phyloP scores from a whole-genome alignment of 2,888 invertebrate genomes.

The Dolichopus griseipennis region DNA sequence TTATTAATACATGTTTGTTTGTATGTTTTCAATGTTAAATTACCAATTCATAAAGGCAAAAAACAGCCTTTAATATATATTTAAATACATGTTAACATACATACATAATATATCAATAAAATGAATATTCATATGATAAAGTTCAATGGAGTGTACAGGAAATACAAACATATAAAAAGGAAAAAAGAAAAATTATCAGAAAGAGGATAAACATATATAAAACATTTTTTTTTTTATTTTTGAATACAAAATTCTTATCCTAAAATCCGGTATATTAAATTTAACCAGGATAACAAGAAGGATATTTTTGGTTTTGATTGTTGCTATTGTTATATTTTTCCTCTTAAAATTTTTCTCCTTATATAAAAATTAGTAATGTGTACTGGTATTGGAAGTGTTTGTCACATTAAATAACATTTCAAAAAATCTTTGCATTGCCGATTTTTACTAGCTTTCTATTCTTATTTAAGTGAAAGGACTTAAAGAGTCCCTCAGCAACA shows the following conservation, averaged over 20 bases:
- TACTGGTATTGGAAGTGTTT: too few species aligned
- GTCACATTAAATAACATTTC: too few species aligned
- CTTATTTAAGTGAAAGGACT: too few species aligned
- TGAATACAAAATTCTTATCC: neutral
- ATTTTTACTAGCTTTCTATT: too few species aligned
- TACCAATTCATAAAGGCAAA: neutral
- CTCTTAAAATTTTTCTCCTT: too few species aligned
- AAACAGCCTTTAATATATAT: neutral
- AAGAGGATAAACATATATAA: neutral
- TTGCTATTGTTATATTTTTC: too few species aligned
- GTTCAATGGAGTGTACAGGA: conserved; percentile 3
- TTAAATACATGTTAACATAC: neutral
- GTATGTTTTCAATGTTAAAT: neutral
- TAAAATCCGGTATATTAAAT: neutral
- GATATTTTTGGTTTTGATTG: too few species aligned
- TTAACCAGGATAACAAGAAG: neutral
- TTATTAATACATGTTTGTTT: too few species aligned
- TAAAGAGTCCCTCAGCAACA: too few species aligned
- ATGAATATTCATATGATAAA: neutral
- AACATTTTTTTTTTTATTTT: neutral
- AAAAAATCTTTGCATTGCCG: too few species aligned
- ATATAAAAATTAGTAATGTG: too few species aligned
- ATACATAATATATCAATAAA: neutral
- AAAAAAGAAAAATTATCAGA: neutral
- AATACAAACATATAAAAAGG: neutral